phyloP scores from a whole-genome alignment of 2,797 vertebrate species.

The Erethizon dorsatum region DNA sequence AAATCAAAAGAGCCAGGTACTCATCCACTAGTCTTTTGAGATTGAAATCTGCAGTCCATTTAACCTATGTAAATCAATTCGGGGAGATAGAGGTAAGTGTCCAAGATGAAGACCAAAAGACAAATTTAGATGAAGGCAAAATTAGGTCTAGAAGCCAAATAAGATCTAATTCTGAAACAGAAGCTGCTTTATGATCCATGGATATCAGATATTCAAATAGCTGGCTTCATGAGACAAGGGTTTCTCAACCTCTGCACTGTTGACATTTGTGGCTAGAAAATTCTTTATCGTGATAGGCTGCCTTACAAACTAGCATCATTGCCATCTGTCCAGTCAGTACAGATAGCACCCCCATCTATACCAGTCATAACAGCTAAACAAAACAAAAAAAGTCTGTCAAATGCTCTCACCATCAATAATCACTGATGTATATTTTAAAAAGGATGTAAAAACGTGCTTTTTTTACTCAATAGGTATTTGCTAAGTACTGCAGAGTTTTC shows the following conservation, averaged over 20 bases:
- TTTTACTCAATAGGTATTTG: background rate
- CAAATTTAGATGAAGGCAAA: background rate
- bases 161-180: background rate
- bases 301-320: background rate
- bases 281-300: background rate
- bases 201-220: background rate
- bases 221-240: background rate
- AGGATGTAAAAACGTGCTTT: background rate
- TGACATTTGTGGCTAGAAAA: background rate
- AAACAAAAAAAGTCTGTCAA: background rate
- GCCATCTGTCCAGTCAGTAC: background rate
- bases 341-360: rapidly evolving
- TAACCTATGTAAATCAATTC: background rate
- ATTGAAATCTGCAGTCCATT: background rate
- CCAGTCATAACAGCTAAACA: background rate
- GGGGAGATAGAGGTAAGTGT: background rate
- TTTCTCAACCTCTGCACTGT: background rate
- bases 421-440: background rate
- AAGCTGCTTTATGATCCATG: background rate
- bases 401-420: too few species aligned
- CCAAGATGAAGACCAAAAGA: background rate
- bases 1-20: background rate
- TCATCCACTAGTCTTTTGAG: background rate
- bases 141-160: background rate
- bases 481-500: background rate